A percentile compares a stretch with the other conserved stretches of the same genome.
Evolutionary conservation across 2,888 invertebrate genomes (phyloP).

Genomic region (Thysanoteuthis rhombus): DNA sequence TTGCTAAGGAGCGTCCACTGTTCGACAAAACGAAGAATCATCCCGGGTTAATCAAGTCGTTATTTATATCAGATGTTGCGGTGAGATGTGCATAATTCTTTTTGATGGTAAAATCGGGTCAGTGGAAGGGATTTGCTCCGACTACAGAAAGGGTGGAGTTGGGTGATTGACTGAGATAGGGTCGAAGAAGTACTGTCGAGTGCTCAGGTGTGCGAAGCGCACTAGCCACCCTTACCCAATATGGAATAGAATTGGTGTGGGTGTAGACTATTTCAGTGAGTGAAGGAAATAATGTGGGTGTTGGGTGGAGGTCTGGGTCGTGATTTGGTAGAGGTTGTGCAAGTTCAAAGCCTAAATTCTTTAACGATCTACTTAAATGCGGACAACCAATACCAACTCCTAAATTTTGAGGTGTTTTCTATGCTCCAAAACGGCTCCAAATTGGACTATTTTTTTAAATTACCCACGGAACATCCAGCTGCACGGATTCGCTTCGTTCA

Average conservation of each 20-base stretch:
- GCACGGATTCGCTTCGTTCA: too few relatives aligned
- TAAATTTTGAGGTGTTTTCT: too few relatives aligned
- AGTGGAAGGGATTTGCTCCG: too few relatives aligned
- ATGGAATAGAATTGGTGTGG: not conserved
- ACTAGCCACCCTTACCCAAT: not conserved
- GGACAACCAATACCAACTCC: too few relatives aligned
- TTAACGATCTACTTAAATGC: not conserved
- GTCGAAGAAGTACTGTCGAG: not conserved
- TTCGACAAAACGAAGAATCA: not conserved
- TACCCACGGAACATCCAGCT: too few relatives aligned
- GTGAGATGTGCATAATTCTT: slow-evolving; percentile 12
- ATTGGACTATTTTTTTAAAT: too few relatives aligned
- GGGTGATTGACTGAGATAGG: not conserved
- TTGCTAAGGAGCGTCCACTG: not conserved
- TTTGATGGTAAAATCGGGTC: slow-evolving; percentile 12
- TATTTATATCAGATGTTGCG: not conserved
- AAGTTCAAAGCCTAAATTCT: not conserved
- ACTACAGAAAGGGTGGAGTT: too few relatives aligned
- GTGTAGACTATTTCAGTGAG: not conserved
- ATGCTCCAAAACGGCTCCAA: too few relatives aligned
- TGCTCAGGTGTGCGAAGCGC: not conserved
- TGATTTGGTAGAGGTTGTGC: not conserved
- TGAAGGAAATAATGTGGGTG: not conserved
- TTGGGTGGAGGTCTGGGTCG: not conserved
- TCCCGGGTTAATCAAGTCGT: not conserved